Evolutionary conservation across 2,797 vertebrate genomes (phyloP).

Genomic region (Phrynocephalus forsythii): DNA sequence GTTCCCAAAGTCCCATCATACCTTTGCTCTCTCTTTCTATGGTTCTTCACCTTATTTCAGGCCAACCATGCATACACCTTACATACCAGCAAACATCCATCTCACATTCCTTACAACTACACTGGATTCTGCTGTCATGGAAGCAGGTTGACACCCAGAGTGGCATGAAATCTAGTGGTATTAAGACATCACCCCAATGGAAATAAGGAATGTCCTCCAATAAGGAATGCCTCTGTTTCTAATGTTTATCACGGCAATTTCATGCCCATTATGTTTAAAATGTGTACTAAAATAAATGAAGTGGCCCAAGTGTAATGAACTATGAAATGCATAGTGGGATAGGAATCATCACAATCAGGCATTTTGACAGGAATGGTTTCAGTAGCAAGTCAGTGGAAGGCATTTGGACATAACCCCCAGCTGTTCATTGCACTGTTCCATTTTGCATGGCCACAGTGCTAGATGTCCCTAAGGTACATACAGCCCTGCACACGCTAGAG

Average conservation of each 20-base stretch:
- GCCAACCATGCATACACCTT: no score
- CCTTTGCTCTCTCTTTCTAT: no score
- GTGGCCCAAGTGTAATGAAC: neutral
- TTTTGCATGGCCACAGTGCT: neutral
- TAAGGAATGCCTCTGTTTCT: neutral
- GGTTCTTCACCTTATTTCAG: no score
- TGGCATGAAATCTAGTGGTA: no score
- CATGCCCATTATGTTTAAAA: neutral
- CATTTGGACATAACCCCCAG: neutral
- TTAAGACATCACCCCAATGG: neutral
- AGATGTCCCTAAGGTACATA: neutral
- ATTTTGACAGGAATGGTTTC: no score
- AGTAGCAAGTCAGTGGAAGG: no score
- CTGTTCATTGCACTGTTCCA: neutral
- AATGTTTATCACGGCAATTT: neutral
- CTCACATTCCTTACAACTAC: no score
- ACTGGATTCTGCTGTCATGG: no score
- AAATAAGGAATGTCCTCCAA: neutral
- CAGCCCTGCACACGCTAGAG: neutral
- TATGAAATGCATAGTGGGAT: neutral
- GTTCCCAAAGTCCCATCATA: no score
- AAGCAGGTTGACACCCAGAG: no score
- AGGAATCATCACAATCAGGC: no score
- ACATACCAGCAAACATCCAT: no score
- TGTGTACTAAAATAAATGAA: neutral